Conservation (phyloP, 2,888 invertebrate species). For the Callimorpha dominula region DNA sequence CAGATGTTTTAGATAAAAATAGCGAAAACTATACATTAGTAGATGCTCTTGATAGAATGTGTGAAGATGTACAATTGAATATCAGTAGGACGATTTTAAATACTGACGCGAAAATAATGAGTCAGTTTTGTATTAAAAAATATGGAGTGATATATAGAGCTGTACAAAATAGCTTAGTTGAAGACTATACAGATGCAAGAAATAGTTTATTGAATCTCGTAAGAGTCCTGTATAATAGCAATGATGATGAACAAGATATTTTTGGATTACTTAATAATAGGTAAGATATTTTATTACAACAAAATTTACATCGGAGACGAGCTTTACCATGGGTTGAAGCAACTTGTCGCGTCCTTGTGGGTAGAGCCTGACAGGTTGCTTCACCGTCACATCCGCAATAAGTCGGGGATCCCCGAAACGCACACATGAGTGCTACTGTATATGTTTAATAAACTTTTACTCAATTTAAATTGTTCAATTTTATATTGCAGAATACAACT, state of each 20-base stretch:
- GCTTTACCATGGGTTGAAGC: no score
- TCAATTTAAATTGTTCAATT: background rate
- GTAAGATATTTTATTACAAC: conserved; percentile 51
- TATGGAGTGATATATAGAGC: conserved; percentile 65
- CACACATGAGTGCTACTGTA: background rate
- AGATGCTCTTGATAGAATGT: conserved; percentile 62
- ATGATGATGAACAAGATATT: conserved; percentile 57
- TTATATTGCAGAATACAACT: conserved; percentile 66
- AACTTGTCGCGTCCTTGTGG: no score
- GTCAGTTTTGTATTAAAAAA: conserved; percentile 71
- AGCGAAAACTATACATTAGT: conserved; percentile 62
- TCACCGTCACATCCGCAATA: no score
- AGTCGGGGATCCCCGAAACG: no score
- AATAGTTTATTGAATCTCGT: conserved; percentile 64
- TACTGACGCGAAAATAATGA: conserved; percentile 64
- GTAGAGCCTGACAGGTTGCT: no score
- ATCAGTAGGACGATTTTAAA: conserved; percentile 64
- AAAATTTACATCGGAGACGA: no score
- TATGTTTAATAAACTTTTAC: background rate
- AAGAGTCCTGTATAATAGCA: conserved; percentile 51
- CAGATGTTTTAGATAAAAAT: conserved; percentile 66
- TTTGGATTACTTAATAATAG: conserved; percentile 65
- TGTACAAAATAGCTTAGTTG: conserved; percentile 53
- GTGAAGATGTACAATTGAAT: conserved; percentile 64
- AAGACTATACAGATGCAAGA: conserved; percentile 60